Conservation (phyloP, 2,113 vertebrate species). For the Mustela nigripes region DNA sequence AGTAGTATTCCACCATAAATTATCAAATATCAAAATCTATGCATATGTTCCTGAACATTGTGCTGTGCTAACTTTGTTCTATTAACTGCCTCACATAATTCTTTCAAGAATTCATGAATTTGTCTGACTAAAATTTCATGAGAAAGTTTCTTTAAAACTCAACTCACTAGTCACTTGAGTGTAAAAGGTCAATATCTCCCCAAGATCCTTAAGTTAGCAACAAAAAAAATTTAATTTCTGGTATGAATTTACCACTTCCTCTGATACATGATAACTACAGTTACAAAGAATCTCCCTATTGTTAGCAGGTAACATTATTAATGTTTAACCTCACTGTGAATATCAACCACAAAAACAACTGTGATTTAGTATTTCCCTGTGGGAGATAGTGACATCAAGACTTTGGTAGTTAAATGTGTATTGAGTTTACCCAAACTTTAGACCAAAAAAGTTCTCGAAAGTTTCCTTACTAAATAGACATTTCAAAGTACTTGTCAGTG, state of each 20-base stretch:
- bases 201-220: neutral
- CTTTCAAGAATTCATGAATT: constrained; percentile 25
- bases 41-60: neutral
- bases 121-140: neutral
- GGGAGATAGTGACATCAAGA: constrained; percentile 40
- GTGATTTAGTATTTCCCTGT: neutral
- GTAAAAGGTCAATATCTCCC: neutral
- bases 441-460: constrained; percentile 6
- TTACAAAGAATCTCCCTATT: constrained; percentile 18
- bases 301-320: neutral
- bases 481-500: constrained; percentile 38
- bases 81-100: neutral
- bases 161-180: neutral
- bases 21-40: constrained; percentile 22
- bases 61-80: neutral
- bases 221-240: constrained; percentile 50
- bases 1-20: neutral
- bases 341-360: constrained; percentile 40
- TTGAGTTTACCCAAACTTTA: neutral
- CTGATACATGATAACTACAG: neutral
- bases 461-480: neutral
- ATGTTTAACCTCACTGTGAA: neutral
- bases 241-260: constrained; percentile 22
- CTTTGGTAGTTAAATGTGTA: neutral
- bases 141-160: constrained; percentile 29